Base-by-base conservation (phyloP, 2,797 vertebrate genomes). In the Lates japonicus region DNA sequence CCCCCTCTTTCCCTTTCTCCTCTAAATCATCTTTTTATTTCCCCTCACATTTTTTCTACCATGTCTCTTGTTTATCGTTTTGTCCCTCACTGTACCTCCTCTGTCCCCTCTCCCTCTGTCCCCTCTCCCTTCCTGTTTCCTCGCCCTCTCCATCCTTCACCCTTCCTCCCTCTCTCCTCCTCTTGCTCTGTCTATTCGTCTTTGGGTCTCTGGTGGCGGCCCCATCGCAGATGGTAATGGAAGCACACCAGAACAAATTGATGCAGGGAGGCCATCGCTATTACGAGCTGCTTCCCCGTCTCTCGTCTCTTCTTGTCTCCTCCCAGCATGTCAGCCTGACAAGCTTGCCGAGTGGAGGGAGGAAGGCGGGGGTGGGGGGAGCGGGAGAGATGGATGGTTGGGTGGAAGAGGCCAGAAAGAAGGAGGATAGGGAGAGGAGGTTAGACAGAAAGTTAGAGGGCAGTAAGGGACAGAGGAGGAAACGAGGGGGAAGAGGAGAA, bases 211-310 rank as follows among this genome's bases (percentile, higher is more conserved):
- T 44, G 83, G 80, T 83, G 84, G 83, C 41, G 41, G 62, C 68
- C 83, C 87, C 69, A 74, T 89, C 64, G 17, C 90, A 91, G 89
- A 91, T 88, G 90, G 87, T 85, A 84, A 92, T 76, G 81, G 81
- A 83, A 78, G 79, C 66, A 41, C 87, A 82, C 73, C 77, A 81
- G 81, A 87, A 87, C 82, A 88, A 86, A 91, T 88, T 84, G 66
- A 82, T 80, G 80, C 54, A 3, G 70, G 81, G 80, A 84, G 79
- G 79, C 86, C 81, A 67, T 82, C 22, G 51, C 72, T 61, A 76
- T 87, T 61, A 80, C 13, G 44, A 80, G 77, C 78, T 55, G 82
- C 64, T 69, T 73, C 74, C 77, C 61, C 58, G n/a, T 74, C 66
- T 74, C 79, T 52, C 48, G 25, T 86, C 67, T 81, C 65, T 78